phyloP scores from a whole-genome alignment of 2,797 vertebrate species.

The Sparidentex hasta region DNA sequence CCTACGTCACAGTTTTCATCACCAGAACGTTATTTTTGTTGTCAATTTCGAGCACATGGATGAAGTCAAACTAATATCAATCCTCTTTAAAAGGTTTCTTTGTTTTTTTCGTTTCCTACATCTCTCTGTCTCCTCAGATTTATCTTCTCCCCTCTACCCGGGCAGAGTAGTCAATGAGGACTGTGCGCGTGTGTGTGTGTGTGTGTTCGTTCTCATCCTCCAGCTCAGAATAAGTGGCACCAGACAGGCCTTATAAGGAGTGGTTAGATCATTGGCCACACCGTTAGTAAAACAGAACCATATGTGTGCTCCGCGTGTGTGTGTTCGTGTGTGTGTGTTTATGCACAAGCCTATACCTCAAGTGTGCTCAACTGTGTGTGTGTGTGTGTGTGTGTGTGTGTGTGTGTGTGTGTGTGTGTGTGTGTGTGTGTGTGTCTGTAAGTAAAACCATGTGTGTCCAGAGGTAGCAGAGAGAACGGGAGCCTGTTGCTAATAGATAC shows the following conservation, averaged over 20 bases:
- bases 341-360: conserved; percentile 46
- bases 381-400: conserved; percentile 41
- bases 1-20: conserved; percentile 32
- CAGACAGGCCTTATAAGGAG: conserved; percentile 85
- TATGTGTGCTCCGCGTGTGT: conserved; percentile 65
- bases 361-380: conserved; percentile 26
- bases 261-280: conserved; percentile 84
- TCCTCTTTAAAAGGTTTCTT: conserved; percentile 11
- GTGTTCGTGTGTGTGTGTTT: conserved; percentile 15
- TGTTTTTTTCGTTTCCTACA: conserved; percentile 31
- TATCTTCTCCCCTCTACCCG: conserved; percentile 41
- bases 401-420: conserved; percentile 23
- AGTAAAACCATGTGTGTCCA: conserved; percentile 78
- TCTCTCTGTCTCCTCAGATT: conserved; percentile 11
- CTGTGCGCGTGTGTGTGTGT: conserved; percentile 50
- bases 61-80: conserved; percentile 1
- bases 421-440: conserved; percentile 46
- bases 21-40: neutral
- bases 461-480: conserved; percentile 80
- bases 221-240: conserved; percentile 84
- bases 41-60: neutral
- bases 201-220: conserved; percentile 69
- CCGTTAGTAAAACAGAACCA: conserved; percentile 82
- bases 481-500: conserved; percentile 80
- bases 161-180: conserved; percentile 45